Conservation (phyloP, 2,797 vertebrate genomes). For the Poeciliopsis turneri region DNA sequence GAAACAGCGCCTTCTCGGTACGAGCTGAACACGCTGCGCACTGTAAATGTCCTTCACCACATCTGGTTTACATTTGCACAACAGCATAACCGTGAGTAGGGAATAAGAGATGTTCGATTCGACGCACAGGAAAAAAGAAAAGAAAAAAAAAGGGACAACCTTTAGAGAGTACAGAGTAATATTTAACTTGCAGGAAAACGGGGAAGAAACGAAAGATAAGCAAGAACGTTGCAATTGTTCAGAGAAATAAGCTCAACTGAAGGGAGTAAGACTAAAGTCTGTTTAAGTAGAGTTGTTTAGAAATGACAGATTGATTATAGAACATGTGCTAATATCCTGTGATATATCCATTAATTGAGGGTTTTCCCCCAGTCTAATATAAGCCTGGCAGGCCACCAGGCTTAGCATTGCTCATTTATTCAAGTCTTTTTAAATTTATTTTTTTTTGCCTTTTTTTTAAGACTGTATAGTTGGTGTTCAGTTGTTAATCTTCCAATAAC, state of each 20-base stretch:
- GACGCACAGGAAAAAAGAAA: neutral
- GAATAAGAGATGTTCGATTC: constrained; percentile 19
- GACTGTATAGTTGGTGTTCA: too few species aligned
- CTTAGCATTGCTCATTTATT: too few species aligned
- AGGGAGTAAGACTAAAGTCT: constrained; percentile 4
- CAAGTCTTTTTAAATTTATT: too few species aligned
- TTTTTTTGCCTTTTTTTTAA: too few species aligned
- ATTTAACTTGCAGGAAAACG: constrained; percentile 1
- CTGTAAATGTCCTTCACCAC: constrained; percentile 39
- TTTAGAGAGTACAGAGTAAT: neutral
- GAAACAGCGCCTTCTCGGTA: constrained; percentile 35
- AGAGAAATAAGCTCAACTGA: neutral
- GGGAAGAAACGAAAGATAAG: neutral
- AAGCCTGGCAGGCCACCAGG: too few species aligned
- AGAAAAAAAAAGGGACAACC: neutral
- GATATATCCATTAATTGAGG: neutral
- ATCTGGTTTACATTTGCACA: constrained; percentile 64
- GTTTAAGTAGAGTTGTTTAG: constrained; percentile 2
- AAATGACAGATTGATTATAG: neutral
- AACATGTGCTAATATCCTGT: neutral
- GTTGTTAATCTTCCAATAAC: too few species aligned
- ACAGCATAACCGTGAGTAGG: constrained; percentile 23
- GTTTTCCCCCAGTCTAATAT: too few species aligned
- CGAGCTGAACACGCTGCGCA: constrained; percentile 25
- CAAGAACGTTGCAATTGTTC: neutral